Evolutionary conservation across 35 echinoderm and acorn worm species (phyloP), one percentile per base, ranked within the genome.

Genomic region (Ophioderma brevispina): DNA sequence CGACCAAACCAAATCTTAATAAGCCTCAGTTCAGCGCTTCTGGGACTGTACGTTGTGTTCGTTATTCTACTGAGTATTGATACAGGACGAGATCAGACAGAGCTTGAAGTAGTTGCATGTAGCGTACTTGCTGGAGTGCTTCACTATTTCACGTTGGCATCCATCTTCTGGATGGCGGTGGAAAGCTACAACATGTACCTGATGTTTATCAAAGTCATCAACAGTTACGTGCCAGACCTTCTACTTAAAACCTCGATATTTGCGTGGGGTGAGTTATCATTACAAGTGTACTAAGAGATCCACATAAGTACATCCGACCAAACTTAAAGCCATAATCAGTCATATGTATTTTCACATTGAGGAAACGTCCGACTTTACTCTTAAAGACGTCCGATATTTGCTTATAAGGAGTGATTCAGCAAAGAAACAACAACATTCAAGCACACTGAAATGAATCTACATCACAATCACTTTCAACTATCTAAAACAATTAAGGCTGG

Each of bases 181-280:
- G 96, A 98, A 77, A 92, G 92, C 33, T 77, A 84, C 59, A 98
- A 98, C 78, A 91, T 98, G 85, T 98, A 98, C 76, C 82, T 94
- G 37, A 82, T 84, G 40, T 81, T 98, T 21, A 82, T 98, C 35
- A 85, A 85, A 63, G 82, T 85, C 21, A 35, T 85, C 82, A 85
- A 85, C 82, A 59, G 35, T 32, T 36, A 85, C 35, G 42, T 50
- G 6, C 42, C 46, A 2, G 4, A 64, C 64, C 43, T 85, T 32
- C 32, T 85, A 34, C 3, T 59, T 0, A 85, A 85, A 59, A 52
- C 82, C 31, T 85, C 82, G 11, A 35, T 64, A 50, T 15, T 85
- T 36, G 82, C 82, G 17, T 85, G 82, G 82, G 82, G 82, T 85
- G n/a, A 64, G 82, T 85, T 17, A n/a, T 46, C 41, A 46, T 46